A percentile compares a stretch with the other conserved stretches of the same genome.
Conservation (phyloP, 2,797 vertebrate genomes). For the Cyprinella venusta region DNA sequence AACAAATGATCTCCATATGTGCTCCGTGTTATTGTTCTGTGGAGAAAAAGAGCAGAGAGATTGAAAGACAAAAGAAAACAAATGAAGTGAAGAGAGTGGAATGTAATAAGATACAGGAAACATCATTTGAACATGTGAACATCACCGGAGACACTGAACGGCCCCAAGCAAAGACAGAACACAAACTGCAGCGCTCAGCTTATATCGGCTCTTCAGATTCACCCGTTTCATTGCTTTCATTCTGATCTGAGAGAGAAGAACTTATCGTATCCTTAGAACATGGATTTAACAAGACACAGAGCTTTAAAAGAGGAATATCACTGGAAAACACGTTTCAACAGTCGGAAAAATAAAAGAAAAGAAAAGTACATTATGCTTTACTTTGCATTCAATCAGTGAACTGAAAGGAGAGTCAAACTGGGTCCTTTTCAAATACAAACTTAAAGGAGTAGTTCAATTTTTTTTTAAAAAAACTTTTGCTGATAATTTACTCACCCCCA, state of each 20-base stretch:
- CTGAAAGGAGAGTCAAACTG: too few relatives aligned
- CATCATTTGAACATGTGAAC: constrained; percentile 23
- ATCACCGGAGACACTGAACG: constrained; percentile 34
- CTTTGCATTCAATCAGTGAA: background rate
- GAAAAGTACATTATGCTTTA: background rate
- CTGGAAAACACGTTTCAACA: background rate
- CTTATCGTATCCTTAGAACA: background rate
- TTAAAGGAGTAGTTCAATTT: too few relatives aligned
- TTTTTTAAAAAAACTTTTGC: too few relatives aligned
- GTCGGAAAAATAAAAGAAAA: background rate
- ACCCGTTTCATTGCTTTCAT: background rate
- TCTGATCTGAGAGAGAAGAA: background rate
- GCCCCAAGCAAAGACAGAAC: constrained; percentile 34
- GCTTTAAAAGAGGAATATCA: too few relatives aligned
- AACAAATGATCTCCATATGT: background rate
- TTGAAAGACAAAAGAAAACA: constrained; percentile 36
- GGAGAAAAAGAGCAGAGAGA: constrained; percentile 6
- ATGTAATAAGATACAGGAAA: constrained; percentile 16
- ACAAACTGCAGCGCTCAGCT: constrained; percentile 13
- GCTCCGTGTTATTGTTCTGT: background rate
- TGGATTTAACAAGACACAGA: background rate
- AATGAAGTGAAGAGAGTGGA: background rate
- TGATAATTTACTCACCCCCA: too few relatives aligned
- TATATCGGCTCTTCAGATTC: background rate
- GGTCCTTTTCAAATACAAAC: too few relatives aligned